Evolutionary conservation across 2,888 invertebrate genomes (phyloP).

Genomic region (Pediacus dermestoides): DNA sequence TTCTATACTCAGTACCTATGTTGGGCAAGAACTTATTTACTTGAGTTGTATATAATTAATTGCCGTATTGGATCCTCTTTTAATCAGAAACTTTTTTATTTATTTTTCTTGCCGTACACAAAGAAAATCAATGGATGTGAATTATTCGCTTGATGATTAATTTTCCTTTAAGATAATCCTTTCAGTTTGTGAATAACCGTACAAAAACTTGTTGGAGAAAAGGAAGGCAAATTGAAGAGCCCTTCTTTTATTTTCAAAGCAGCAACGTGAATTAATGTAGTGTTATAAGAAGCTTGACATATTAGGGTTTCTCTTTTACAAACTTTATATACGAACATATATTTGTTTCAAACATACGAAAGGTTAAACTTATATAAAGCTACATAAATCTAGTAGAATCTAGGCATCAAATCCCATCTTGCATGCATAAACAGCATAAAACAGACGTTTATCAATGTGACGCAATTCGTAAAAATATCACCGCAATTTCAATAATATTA

Average conservation of each 20-base stretch:
- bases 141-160: neutral
- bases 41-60: no score
- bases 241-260: slow-evolving; percentile 17
- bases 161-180: neutral
- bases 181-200: neutral
- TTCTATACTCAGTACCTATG: no score
- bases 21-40: no score
- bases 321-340: slow-evolving; percentile 23
- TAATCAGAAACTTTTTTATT: neutral
- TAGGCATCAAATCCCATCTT: slow-evolving; percentile 19
- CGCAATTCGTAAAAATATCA: no score
- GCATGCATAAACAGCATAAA: slow-evolving; percentile 10
- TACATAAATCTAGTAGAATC: slow-evolving; percentile 22
- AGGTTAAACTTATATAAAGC: slow-evolving; percentile 25
- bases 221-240: slow-evolving; percentile 14
- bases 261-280: slow-evolving; percentile 26
- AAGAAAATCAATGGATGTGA: neutral
- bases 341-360: slow-evolving; percentile 24
- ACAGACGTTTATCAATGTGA: no score
- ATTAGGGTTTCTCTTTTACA: slow-evolving; percentile 23
- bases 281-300: slow-evolving; percentile 27
- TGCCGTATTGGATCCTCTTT: no score
- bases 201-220: slow-evolving; percentile 16
- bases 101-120: neutral
- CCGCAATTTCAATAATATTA: no score